phyloP scores from a whole-genome alignment of 2,113 vertebrate species.

The Beaufortia kweichowensis region DNA sequence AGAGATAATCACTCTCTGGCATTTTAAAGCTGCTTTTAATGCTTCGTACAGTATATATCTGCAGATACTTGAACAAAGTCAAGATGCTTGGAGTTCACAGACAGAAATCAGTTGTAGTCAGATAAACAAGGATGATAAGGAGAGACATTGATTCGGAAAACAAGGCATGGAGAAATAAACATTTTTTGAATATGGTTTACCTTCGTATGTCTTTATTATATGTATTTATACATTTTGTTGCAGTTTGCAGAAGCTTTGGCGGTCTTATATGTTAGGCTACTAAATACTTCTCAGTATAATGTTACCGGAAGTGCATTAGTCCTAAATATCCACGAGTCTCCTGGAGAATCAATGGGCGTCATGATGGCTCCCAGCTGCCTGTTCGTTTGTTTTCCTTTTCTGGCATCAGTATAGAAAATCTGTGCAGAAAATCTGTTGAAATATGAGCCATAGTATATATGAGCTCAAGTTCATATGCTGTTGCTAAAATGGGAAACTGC shows the following conservation, averaged over 20 bases:
- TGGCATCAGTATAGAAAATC: too few relatives aligned
- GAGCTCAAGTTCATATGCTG: constrained; percentile 48
- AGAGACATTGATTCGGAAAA: neutral
- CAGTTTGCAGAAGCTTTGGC: too few relatives aligned
- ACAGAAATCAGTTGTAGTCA: neutral
- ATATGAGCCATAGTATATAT: neutral
- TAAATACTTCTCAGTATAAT: neutral
- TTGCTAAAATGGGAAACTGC: constrained; percentile 47
- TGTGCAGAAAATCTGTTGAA: neutral
- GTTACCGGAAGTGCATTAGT: neutral
- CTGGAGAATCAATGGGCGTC: too few relatives aligned
- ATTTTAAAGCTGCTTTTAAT: constrained; percentile 65
- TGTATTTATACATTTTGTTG: neutral
- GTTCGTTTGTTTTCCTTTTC: too few relatives aligned
- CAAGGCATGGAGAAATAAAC: neutral
- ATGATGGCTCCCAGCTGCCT: too few relatives aligned
- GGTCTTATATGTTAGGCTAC: too few relatives aligned
- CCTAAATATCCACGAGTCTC: neutral
- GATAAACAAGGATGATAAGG: neutral
- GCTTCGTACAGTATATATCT: too few relatives aligned
- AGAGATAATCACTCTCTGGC: constrained; percentile 56
- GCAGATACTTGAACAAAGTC: neutral
- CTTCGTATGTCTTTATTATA: neutral
- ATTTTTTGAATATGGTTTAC: neutral
- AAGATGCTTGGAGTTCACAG: constrained; percentile 2